Base-by-base conservation (phyloP, 37 sponge, comb jelly and placozoan genomes). In the Eunapius fragilis region DNA sequence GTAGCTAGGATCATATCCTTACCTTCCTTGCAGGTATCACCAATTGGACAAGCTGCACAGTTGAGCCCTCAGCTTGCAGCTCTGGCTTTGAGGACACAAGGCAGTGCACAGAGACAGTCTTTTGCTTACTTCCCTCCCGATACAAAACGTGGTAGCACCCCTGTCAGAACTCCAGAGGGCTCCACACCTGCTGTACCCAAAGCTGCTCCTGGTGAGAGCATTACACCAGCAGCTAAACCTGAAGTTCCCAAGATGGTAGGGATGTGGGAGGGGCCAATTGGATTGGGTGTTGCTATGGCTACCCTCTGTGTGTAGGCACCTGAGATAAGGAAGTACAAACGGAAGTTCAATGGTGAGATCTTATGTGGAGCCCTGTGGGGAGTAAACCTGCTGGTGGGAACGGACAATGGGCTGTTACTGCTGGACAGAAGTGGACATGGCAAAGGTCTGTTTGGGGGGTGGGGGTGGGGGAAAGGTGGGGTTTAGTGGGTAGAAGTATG, bases 301-400 rank as follows among this genome's bases (percentile, higher is more conserved):
- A n/a, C 71, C 67, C n/a, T n/a, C n/a, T 23, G 31, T 70, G 28
- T 41, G 34, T 71, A 95, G 91, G 84, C 86, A 80, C 98, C 98
- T 33, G 98, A 98, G 82, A 98, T 98, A 30, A 76, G 99, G 17
- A 98, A 98, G 82, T 98, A 97, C 87, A 95, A 98, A 79, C 85
- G 93, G 24, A 95, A 95, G 82, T 98, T 98, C 70, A 89, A 86
- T 80, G 85, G 91, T 70, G 99, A 98, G 79, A 95, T 98, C 11
- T 89, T 98, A 33, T 98, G 97, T 84, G 99, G 96, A 38, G 93
- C 99, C 7, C 82, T 98, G 77, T 98, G 99, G 99, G 99, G 99
- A 2, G 98, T 97, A 35, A 97, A 97, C 76, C 90, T 97, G 2
- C 77, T 97, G 34, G 98, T 97, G 27, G 99, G 99, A 6, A 98